Evolutionary conservation across 2,113 vertebrate genomes (phyloP).

Genomic region (Lophotis ruficrista): DNA sequence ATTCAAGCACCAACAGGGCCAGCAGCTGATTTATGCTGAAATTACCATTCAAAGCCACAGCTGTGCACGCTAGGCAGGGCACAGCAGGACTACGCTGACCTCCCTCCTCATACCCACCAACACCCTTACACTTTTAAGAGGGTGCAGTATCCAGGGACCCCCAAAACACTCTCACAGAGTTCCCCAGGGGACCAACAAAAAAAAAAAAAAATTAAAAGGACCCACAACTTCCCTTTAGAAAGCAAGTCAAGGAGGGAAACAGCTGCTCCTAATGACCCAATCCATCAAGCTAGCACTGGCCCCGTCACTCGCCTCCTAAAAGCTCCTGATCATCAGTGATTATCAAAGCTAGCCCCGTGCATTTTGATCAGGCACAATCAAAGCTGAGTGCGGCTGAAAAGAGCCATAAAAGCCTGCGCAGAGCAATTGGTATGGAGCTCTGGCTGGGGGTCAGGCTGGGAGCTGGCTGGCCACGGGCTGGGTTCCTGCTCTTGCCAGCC

Average conservation of each 20-base stretch:
- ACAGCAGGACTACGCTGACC: not conserved
- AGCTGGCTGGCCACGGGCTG: not conserved
- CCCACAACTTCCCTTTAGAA: not conserved
- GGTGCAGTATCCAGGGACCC: not conserved
- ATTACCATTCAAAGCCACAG: not conserved
- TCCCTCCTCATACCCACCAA: not conserved
- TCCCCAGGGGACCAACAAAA: not conserved
- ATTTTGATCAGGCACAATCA: slow-evolving; percentile 66
- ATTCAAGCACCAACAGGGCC: accelerated
- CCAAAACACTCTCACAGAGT: not conserved
- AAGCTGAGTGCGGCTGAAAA: slow-evolving; percentile 52
- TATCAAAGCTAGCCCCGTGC: slow-evolving; percentile 35
- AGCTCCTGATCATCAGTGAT: slow-evolving; percentile 58
- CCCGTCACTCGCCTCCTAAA: slow-evolving; percentile 46
- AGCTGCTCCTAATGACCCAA: slow-evolving; percentile 42
- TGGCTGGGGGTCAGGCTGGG: slow-evolving; percentile 21
- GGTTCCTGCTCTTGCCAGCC: not conserved
- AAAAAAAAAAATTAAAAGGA: not conserved
- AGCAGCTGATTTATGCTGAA: not conserved
- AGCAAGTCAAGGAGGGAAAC: slow-evolving; percentile 15
- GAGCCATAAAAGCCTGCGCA: slow-evolving; percentile 39
- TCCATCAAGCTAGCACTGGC: slow-evolving; percentile 20
- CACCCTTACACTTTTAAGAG: not conserved
- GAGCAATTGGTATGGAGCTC: slow-evolving; percentile 21
- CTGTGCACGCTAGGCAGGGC: not conserved